Evolutionary conservation across 2,888 invertebrate species (phyloP), one percentile per base, ranked within the genome.

Genomic region (Caenorhabditis macrosperma): DNA sequence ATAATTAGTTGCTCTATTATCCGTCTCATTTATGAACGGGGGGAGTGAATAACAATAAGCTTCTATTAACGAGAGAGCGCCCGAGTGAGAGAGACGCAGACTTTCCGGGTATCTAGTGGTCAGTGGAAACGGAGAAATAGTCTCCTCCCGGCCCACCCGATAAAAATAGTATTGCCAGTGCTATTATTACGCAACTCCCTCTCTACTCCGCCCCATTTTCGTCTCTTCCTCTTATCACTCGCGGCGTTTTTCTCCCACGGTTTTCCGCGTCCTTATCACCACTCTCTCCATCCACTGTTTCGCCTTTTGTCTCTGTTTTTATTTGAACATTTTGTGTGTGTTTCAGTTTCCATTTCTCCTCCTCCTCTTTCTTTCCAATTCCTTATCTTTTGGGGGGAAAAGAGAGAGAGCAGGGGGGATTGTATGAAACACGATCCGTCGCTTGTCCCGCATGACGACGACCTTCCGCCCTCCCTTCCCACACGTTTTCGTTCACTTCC

Each of bases 1-100:
- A 48, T 55, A 55, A 67, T 55, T 67, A 55, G 57, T 48, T n/a
- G 6, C 28, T 22, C 67, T 46, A 50, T 50, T 63, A 50, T 63
- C 50, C 50, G 17, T 66, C 54, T 66, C 38, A 54, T 63, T 50
- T 50, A 63, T 35, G 59, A 26, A 15, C n/a, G 54, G 54, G 17
- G 20, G 50, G 9, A 28, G 7, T 61, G 22, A n/a, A 35, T 46
- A 63, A 17, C n/a, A 30, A 26, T 24, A 54, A 28, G 28, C 38
- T 41, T 55, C 41, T 30, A 38, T 15, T 20, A 28, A 44, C n/a
- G 17, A 59, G 38, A 38, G 52, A 64, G 52, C 26, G 38, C n/a
- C 22, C 2, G 12, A 17, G 55, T 28, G 57, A 41, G 28, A 57
- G 30, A 46, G 48, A 48, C 2, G 5, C 33, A 33, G 33, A 33